These are phyloP conservation scores for Propithecus coquereli DNA, from an alignment of 2,113 vertebrate species.

Conservation along the genomic window DNA sequence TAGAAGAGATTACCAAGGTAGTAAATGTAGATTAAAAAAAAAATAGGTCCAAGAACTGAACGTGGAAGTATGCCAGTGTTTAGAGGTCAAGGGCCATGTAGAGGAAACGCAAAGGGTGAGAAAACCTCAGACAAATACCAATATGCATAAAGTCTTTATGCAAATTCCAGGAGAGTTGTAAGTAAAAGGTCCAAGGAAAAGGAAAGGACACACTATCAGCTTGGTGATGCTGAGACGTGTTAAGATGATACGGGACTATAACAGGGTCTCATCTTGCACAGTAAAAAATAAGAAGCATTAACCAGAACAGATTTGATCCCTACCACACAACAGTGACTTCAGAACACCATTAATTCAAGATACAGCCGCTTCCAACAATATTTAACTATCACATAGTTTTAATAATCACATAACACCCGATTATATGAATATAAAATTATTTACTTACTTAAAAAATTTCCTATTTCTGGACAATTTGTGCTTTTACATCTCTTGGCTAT, in stretches of 20 bases:
- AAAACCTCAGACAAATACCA: background rate
- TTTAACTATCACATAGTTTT: background rate
- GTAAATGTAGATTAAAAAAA: background rate
- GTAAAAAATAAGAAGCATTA: background rate
- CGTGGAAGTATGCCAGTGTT: background rate
- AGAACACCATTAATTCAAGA: background rate
- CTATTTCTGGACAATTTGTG: background rate
- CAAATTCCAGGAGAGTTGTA: background rate
- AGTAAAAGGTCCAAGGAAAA: background rate
- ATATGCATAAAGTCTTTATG: background rate
- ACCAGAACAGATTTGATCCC: background rate
- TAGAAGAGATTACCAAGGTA: background rate
- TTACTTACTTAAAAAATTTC: background rate
- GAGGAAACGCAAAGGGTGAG: background rate
- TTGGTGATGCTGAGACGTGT: background rate
- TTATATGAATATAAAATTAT: background rate
- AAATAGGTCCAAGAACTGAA: background rate
- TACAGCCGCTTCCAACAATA: background rate
- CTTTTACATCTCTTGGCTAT: background rate
- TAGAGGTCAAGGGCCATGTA: background rate
- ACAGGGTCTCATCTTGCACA: background rate
- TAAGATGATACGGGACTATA: background rate
- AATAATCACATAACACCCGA: background rate
- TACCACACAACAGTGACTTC: background rate
- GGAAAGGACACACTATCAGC: background rate